These are phyloP conservation scores for Squalus acanthias DNA, from an alignment of 2,797 vertebrate species.

Conservation along the genomic window DNA sequence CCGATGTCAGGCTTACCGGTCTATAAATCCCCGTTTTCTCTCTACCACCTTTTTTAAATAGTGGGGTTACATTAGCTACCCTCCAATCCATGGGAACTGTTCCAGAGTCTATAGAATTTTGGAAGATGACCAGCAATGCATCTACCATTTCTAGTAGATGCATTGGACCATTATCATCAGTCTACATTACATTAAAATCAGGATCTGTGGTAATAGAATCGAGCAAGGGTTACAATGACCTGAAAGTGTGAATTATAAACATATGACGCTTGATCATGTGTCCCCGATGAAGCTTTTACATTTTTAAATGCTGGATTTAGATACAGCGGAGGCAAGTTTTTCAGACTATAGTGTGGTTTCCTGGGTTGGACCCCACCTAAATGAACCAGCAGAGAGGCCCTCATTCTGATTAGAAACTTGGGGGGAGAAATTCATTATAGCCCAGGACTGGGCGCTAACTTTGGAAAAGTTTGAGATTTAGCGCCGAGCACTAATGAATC, in stretches of 20 bases:
- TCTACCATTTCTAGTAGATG: too few species aligned
- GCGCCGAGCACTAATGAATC: too few species aligned
- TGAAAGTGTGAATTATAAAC: constrained; percentile 7
- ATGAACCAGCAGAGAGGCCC: not conserved
- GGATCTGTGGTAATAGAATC: not conserved
- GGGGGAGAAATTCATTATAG: too few species aligned
- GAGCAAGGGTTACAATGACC: not conserved
- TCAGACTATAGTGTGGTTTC: not conserved
- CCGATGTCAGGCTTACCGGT: too few species aligned
- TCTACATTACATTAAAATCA: not conserved
- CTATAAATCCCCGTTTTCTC: too few species aligned
- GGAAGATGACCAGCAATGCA: too few species aligned
- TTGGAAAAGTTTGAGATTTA: too few species aligned
- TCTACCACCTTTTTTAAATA: too few species aligned
- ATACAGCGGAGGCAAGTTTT: not conserved
- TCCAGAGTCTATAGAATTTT: too few species aligned
- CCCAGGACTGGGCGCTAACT: too few species aligned
- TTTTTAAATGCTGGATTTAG: not conserved
- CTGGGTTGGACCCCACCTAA: not conserved
- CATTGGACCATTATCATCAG: not conserved
- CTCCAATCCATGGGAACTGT: too few species aligned
- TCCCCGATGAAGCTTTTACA: not conserved
- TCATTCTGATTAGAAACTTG: not conserved
- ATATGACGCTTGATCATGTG: not conserved
- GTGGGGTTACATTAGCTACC: too few species aligned